Percentiles rank a stretch among this genome's conserved stretches.
These are phyloP conservation scores for Aethes cnicana DNA, from an alignment of 2,888 invertebrate species.

Conservation along the genomic window DNA sequence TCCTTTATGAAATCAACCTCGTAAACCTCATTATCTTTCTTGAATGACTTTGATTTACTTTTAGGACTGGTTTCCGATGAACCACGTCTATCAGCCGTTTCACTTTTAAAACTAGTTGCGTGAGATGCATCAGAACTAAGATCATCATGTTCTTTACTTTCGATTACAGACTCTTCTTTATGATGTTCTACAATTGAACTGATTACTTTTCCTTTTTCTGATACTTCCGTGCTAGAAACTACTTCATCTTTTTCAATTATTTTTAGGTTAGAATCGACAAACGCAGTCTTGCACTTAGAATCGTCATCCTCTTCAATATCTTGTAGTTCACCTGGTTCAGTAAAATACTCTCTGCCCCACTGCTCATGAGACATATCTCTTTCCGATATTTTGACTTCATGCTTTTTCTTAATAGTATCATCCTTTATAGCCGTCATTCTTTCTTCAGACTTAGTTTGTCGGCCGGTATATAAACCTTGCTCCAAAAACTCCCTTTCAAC, in stretches of 20 bases:
- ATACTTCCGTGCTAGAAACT: constrained; percentile 67
- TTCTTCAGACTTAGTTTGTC: constrained; percentile 75
- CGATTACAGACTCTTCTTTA: constrained; percentile 74
- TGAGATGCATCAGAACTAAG: constrained; percentile 76
- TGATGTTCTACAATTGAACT: constrained; percentile 74
- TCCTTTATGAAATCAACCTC: constrained; percentile 80
- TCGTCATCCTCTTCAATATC: constrained; percentile 73
- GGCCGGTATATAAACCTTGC: constrained; percentile 72
- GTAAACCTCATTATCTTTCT: constrained; percentile 75
- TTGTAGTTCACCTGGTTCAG: constrained; percentile 73
- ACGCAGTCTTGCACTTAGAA: constrained; percentile 63
- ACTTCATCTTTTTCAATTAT: constrained; percentile 75
- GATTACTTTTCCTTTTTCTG: constrained; percentile 73
- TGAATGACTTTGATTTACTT: constrained; percentile 75
- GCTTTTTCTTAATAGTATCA: constrained; percentile 71
- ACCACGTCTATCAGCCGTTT: constrained; percentile 63
- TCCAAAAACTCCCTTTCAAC: constrained; percentile 72
- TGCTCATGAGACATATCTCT: constrained; percentile 77
- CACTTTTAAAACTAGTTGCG: constrained; percentile 72
- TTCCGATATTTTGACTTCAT: constrained; percentile 79
- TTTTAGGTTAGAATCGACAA: constrained; percentile 70
- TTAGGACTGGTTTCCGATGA: constrained; percentile 72
- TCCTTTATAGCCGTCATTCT: constrained; percentile 78
- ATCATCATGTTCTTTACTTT: constrained; percentile 77
- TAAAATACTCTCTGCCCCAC: constrained; percentile 81